These are phyloP conservation scores for Festucalex cinctus DNA, from an alignment of 2,113 vertebrate species.

Conservation along the genomic window DNA sequence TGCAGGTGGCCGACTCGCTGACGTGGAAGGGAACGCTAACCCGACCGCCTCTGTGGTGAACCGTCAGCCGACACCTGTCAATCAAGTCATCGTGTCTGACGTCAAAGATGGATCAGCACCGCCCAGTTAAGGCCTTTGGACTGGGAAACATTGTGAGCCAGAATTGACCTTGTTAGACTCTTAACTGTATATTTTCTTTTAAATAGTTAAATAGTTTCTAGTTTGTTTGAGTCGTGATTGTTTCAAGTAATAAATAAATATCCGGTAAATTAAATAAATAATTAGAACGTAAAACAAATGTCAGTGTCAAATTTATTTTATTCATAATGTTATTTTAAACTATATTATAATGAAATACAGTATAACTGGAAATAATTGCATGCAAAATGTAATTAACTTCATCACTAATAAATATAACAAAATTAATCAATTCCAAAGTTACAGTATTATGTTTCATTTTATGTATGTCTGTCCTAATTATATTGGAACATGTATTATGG, in stretches of 20 bases:
- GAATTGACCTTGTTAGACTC: background rate
- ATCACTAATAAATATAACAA: no score
- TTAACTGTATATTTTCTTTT: background rate
- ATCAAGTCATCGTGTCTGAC: background rate
- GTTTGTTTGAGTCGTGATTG: background rate
- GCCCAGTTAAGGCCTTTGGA: background rate
- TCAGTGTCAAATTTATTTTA: no score
- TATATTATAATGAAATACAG: no score
- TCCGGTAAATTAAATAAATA: background rate
- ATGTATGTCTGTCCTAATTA: no score
- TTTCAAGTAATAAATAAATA: background rate
- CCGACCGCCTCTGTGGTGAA: constrained; percentile 72
- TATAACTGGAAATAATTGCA: no score
- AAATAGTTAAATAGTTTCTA: background rate
- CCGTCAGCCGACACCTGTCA: background rate
- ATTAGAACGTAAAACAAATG: background rate
- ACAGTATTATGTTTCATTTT: no score
- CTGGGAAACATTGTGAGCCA: background rate
- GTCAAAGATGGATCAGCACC: background rate
- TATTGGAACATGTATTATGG: no score
- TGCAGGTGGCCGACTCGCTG: constrained; percentile 68
- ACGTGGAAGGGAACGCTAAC: constrained; percentile 67
- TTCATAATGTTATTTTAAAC: no score
- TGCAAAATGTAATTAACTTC: no score
- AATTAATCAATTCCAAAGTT: no score